Evolutionary conservation across 1,140 invertebrate species (phyloP).

Genomic region (Drosophila arizonae): DNA sequence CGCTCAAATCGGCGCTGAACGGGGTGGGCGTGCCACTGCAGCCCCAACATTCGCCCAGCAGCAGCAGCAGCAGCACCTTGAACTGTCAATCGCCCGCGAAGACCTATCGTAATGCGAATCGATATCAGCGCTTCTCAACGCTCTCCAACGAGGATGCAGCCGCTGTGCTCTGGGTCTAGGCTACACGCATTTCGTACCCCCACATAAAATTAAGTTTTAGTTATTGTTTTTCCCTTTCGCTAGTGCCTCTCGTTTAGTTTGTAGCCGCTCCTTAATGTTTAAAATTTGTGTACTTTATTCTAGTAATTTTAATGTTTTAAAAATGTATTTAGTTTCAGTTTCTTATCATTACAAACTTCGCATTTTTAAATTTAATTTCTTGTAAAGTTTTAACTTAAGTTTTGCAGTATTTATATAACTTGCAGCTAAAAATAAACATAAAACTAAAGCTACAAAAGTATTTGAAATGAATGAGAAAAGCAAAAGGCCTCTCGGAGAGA

Average conservation of each 20-base stretch:
- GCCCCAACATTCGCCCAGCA: slow-evolving; percentile 38
- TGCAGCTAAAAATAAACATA: slow-evolving; percentile 32
- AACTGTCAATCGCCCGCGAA: slow-evolving; percentile 54
- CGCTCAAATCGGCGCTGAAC: slow-evolving; percentile 67
- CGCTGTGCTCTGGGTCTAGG: slow-evolving; percentile 75
- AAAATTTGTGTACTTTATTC: slow-evolving; percentile 19
- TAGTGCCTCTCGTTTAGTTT: slow-evolving; percentile 83
- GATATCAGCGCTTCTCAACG: slow-evolving; percentile 80
- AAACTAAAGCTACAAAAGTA: not conserved
- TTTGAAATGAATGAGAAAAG: not conserved
- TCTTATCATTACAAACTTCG: slow-evolving; percentile 19
- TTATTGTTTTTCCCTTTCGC: slow-evolving; percentile 87
- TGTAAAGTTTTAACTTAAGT: slow-evolving; percentile 60
- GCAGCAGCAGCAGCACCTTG: slow-evolving; percentile 20
- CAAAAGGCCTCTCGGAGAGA: too few relatives aligned
- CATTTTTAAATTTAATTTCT: slow-evolving; percentile 61
- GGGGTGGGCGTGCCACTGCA: slow-evolving; percentile 64
- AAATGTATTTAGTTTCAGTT: slow-evolving; percentile 43
- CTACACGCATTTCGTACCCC: slow-evolving; percentile 17
- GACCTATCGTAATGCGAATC: slow-evolving; percentile 74
- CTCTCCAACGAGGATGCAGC: slow-evolving; percentile 76
- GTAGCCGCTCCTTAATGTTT: slow-evolving; percentile 26
- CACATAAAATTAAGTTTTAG: slow-evolving; percentile 85
- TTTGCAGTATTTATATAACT: slow-evolving; percentile 67
- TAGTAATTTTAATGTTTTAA: slow-evolving; percentile 9